Evolutionary conservation across 2,797 vertebrate genomes (phyloP).

Genomic region (Toxotes lorentzi): DNA sequence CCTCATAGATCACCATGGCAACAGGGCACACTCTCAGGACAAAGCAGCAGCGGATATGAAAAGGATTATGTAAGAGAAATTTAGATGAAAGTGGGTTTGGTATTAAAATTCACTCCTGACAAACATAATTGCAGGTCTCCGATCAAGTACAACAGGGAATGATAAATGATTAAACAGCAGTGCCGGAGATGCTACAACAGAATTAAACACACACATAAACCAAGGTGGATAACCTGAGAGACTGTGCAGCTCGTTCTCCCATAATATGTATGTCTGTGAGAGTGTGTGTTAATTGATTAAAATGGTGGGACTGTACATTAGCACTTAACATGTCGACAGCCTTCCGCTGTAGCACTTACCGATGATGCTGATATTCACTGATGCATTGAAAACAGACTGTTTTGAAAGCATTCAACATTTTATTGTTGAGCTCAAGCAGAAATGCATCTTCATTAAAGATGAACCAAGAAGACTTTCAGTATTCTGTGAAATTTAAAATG

Average conservation of each 20-base stretch:
- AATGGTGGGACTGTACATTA: constrained; percentile 3
- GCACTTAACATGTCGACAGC: neutral
- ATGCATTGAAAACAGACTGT: neutral
- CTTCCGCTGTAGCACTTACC: neutral
- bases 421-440: no score
- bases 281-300: neutral
- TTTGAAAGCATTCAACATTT: no score
- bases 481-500: no score
- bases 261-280: neutral
- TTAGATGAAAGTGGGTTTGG: constrained; percentile 56
- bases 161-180: constrained; percentile 46
- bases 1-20: constrained; percentile 67
- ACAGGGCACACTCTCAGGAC: constrained; percentile 66
- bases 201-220: constrained; percentile 26
- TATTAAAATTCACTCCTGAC: constrained; percentile 53
- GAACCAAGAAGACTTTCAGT: no score
- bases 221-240: constrained; percentile 10
- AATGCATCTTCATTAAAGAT: no score
- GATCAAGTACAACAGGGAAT: constrained; percentile 32
- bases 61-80: constrained; percentile 64
- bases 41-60: constrained; percentile 63
- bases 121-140: constrained; percentile 52
- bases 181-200: neutral
- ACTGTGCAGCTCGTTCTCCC: neutral
- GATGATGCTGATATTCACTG: neutral